Conservation (phyloP, 2,113 vertebrate species). For the Excalfactoria chinensis region DNA sequence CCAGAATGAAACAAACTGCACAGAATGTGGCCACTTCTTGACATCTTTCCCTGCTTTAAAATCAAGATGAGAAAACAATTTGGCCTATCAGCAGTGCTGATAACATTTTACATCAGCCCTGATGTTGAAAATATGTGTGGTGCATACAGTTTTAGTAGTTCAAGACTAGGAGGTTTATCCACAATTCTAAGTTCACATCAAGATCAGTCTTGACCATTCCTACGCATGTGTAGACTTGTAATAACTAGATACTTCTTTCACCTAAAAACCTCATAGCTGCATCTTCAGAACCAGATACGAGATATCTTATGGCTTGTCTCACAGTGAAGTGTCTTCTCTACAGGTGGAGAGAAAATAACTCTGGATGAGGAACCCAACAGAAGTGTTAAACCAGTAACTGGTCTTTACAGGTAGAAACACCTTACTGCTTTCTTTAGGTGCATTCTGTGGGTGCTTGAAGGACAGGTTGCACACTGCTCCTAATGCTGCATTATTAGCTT, state of each 20-base stretch:
- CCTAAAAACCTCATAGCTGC: not conserved
- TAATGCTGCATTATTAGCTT: not conserved
- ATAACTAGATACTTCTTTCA: not conserved
- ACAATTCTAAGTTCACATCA: not conserved
- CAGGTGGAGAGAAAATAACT: not conserved
- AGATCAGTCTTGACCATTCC: not conserved
- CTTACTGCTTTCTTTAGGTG: not conserved
- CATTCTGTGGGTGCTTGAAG: not conserved
- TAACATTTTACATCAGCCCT: not conserved
- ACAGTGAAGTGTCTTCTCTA: accelerated
- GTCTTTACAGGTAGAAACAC: not conserved
- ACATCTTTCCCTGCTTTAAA: not conserved
- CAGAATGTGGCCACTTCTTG: not conserved
- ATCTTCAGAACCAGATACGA: not conserved
- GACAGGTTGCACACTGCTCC: not conserved
- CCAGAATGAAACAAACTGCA: not conserved
- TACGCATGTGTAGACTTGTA: not conserved
- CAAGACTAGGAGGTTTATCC: not conserved
- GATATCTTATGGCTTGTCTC: not conserved
- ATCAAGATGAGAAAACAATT: not conserved
- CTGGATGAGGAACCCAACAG: not conserved
- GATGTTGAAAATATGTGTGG: not conserved
- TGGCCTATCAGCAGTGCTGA: not conserved
- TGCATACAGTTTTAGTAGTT: not conserved
- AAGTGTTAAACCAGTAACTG: not conserved